These are phyloP conservation scores for Hydropotes inermis DNA, from an alignment of 2,113 vertebrate genomes.

Conservation along the genomic window DNA sequence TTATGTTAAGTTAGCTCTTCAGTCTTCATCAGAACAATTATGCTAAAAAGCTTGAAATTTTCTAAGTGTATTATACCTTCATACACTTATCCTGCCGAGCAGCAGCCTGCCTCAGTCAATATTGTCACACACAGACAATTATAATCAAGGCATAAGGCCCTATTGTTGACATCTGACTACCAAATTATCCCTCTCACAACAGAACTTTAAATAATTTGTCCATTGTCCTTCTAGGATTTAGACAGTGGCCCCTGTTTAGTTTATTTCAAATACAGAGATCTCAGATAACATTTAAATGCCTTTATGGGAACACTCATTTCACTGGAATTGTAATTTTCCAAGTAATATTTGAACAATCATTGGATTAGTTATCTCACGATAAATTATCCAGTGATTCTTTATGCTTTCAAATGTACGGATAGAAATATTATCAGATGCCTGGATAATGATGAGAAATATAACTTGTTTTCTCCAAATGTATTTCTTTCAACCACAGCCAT, in stretches of 20 bases:
- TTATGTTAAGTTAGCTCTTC: slow-evolving; percentile 61
- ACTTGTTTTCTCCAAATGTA: slow-evolving; percentile 22
- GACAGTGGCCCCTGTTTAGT: not conserved
- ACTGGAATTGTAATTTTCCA: slow-evolving; percentile 17
- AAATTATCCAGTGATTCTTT: slow-evolving; percentile 5
- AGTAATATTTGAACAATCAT: slow-evolving; percentile 5
- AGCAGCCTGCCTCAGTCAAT: slow-evolving; percentile 55
- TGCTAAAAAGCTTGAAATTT: slow-evolving; percentile 54
- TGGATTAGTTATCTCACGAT: not conserved
- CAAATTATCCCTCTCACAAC: slow-evolving; percentile 4
- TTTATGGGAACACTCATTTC: not conserved
- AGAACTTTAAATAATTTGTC: slow-evolving; percentile 47
- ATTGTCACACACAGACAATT: slow-evolving; percentile 52
- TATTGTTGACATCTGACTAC: slow-evolving; percentile 45
- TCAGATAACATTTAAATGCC: slow-evolving; percentile 34
- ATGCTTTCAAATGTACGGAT: slow-evolving; percentile 5
- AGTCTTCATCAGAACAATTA: slow-evolving; percentile 68
- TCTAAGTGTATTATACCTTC: slow-evolving; percentile 52
- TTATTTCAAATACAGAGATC: not conserved
- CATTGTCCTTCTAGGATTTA: slow-evolving; percentile 30
- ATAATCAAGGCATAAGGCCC: slow-evolving; percentile 40
- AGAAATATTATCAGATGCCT: not conserved
- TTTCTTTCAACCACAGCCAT: not conserved
- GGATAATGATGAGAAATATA: slow-evolving; percentile 26
- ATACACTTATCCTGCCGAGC: slow-evolving; percentile 45